A percentile compares a stretch with the other conserved stretches of the same genome.
phyloP scores from a whole-genome alignment of 2,113 vertebrate genomes.

The Egretta garzetta region DNA sequence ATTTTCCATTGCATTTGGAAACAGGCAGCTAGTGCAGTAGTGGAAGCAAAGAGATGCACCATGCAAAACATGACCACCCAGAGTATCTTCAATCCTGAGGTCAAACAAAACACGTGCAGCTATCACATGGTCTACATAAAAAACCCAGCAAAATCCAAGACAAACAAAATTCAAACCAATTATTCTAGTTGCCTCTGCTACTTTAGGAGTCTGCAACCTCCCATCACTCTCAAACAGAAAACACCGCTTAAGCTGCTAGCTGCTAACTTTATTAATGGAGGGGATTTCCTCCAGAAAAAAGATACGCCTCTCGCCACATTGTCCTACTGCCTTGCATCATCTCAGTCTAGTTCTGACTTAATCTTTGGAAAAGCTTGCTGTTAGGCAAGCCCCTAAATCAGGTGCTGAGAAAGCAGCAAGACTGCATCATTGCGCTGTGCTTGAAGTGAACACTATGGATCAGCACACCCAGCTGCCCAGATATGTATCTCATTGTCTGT shows the following conservation, averaged over 20 bases:
- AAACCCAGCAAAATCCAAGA: background rate
- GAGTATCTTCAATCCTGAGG: background rate
- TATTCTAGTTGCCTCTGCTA: background rate
- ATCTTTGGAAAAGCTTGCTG: background rate
- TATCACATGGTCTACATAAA: background rate
- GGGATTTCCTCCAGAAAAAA: background rate
- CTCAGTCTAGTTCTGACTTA: background rate
- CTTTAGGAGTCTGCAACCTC: background rate
- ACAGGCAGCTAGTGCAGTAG: background rate
- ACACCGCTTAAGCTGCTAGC: background rate
- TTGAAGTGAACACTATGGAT: background rate
- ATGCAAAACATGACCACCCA: background rate
- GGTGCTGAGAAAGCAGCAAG: background rate
- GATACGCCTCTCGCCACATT: background rate
- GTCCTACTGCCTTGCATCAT: background rate
- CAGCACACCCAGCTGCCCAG: fast-evolving
- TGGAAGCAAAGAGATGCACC: background rate
- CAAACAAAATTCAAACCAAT: background rate
- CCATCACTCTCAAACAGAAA: background rate
- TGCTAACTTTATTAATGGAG: background rate
- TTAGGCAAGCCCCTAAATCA: background rate
- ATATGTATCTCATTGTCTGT: background rate
- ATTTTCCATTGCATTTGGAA: background rate
- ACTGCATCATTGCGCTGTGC: background rate
- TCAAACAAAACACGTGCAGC: background rate